Conservation (phyloP, 2,888 invertebrate genomes). For the Entomobrya proxima region DNA sequence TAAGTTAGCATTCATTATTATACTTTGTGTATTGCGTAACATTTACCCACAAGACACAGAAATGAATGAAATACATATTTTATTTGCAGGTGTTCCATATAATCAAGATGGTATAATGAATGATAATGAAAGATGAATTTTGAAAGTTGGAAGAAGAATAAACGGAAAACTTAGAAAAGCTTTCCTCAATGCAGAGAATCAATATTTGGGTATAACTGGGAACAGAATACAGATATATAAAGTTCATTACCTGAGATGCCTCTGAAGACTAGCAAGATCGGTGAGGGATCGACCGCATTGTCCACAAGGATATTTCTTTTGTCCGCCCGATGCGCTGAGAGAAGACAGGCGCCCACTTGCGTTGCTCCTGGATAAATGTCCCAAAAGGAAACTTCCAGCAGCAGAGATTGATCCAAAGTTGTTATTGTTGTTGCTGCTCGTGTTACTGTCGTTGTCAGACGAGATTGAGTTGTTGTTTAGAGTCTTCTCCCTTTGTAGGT, state of each 20-base stretch:
- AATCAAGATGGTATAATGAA: neutral
- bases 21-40: conserved; percentile 50
- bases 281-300: conserved; percentile 74
- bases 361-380: conserved; percentile 69
- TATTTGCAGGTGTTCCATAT: neutral
- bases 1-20: conserved; percentile 14
- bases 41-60: neutral
- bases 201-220: too few species aligned
- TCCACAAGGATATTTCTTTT: conserved; percentile 74
- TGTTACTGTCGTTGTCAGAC: conserved; percentile 67
- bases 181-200: neutral
- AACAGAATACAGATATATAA: neutral
- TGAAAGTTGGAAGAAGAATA: too few species aligned
- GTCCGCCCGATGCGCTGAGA: conserved; percentile 67
- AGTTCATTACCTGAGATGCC: conserved; percentile 72
- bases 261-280: conserved; percentile 74
- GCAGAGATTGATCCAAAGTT: conserved; percentile 58
- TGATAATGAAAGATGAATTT: neutral
- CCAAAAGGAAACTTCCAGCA: conserved; percentile 71
- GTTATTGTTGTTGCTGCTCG: conserved; percentile 64
- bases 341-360: conserved; percentile 57
- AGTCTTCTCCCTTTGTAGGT: conserved; percentile 66
- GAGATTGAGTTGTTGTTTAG: conserved; percentile 71
- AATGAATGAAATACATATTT: neutral
- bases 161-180: conserved; percentile 1